Conservation (phyloP, 2,797 vertebrate species). For the Tokudaia tokunoshimensis region DNA sequence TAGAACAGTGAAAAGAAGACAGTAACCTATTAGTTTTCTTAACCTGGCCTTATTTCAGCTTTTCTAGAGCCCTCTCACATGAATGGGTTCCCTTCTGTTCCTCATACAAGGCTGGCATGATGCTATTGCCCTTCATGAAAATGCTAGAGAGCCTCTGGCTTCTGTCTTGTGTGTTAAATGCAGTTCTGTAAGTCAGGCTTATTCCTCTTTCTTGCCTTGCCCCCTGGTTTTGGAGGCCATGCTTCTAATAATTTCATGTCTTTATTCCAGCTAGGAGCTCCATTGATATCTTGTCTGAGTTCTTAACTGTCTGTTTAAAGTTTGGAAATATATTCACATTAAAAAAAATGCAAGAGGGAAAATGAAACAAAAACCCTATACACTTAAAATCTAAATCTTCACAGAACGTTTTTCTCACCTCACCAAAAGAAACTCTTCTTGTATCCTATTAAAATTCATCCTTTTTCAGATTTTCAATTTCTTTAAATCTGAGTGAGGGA, state of each 20-base stretch:
- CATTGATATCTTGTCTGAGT: neutral
- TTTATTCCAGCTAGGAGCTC: neutral
- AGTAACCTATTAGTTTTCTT: neutral
- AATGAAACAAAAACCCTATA: constrained; percentile 47
- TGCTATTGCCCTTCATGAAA: neutral
- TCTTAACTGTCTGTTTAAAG: neutral
- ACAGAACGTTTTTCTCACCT: constrained; percentile 52
- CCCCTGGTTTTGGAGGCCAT: neutral
- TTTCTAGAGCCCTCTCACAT: neutral
- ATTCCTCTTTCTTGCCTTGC: neutral
- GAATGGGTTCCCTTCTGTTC: neutral
- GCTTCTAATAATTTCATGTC: neutral
- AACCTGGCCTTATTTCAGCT: neutral
- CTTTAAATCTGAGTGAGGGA: constrained; percentile 51
- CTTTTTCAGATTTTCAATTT: constrained; percentile 57
- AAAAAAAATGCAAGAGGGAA: constrained; percentile 1
- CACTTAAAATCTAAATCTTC: constrained; percentile 47
- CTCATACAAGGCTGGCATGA: neutral
- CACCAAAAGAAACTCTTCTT: constrained; percentile 9
- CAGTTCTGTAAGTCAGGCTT: neutral
- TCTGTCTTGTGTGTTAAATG: neutral
- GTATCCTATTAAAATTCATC: constrained; percentile 32
- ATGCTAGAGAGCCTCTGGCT: neutral
- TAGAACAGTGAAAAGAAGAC: neutral
- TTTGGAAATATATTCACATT: constrained; percentile 13